Evolutionary conservation across 2,888 invertebrate genomes (phyloP), one percentile per base, ranked within the genome.

Genomic region (Chalcosyrphus nemorum): DNA sequence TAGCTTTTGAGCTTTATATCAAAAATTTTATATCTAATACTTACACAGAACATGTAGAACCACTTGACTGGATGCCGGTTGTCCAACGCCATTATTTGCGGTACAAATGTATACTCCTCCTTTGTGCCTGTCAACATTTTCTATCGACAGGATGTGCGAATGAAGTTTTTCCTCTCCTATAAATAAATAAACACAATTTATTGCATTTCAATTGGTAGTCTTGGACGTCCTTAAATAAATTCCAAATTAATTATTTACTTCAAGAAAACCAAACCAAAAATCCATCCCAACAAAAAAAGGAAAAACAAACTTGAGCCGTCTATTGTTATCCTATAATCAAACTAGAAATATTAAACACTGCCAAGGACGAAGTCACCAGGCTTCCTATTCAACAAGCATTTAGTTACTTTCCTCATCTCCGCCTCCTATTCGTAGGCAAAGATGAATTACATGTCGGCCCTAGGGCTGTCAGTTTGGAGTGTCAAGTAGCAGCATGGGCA

Each of bases 21-120:
- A n/a, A n/a, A n/a, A n/a, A n/a, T n/a, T n/a, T 24, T 24, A 24
- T 24, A 4, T 50, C 21, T 4, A 13, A 87, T 88, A 93, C 94
- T 94, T 92, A 94, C 94, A 94, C 86, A 94, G 90, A 50, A 94
- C 94, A 89, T 94, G 94, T 47, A 94, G 92, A 71, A 93, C 92
- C 85, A 94, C 94, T 89, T 93, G 93, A 86, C 94, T 93, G 68
- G 93, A 92, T 86, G 93, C 94, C 82, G 94, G 92, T 86, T 93
- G 93, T 15, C 94, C 94, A 61, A 94, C 94, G 15, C 93, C 94
- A 89, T 94, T 94, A 88, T 92, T 93, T 35, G 94, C 94, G 27
- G 93, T 93, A 88, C 94, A 94, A 87, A 94, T 93, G 89, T 94
- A 94, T 66, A 93, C 92, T 41, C 94, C 94, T 41, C 94, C 94